These are phyloP conservation scores for Taeniopygia guttata DNA, from an alignment of 2,797 vertebrate species.

Conservation along the genomic window DNA sequence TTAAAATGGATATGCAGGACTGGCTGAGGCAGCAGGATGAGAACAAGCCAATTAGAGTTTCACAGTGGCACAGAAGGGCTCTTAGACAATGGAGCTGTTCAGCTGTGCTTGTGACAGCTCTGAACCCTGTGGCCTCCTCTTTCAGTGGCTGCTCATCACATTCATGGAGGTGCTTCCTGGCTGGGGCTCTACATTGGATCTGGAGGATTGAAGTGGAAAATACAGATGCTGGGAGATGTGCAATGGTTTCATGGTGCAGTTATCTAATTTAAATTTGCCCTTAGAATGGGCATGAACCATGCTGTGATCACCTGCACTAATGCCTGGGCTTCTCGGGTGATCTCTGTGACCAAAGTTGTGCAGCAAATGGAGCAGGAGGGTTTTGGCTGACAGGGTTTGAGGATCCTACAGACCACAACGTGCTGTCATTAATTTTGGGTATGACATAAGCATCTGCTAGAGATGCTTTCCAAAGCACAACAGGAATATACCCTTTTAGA, in stretches of 20 bases:
- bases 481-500: background rate
- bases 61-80: background rate
- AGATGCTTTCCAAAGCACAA: background rate
- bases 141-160: background rate
- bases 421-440: background rate
- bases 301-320: background rate
- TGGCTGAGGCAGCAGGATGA: background rate
- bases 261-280: background rate
- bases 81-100: background rate
- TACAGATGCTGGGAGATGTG: background rate
- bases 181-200: background rate
- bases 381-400: background rate
- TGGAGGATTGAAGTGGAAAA: background rate
- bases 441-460: background rate
- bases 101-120: background rate
- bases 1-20: background rate
- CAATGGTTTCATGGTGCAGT: background rate
- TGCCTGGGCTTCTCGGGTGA: background rate
- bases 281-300: background rate
- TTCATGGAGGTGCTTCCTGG: background rate
- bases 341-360: background rate
- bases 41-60: constrained; percentile 22
- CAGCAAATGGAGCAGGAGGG: background rate
- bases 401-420: background rate
- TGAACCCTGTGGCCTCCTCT: background rate